Conservation (phyloP, 1,140 invertebrate genomes). For the Ips nitidus region DNA sequence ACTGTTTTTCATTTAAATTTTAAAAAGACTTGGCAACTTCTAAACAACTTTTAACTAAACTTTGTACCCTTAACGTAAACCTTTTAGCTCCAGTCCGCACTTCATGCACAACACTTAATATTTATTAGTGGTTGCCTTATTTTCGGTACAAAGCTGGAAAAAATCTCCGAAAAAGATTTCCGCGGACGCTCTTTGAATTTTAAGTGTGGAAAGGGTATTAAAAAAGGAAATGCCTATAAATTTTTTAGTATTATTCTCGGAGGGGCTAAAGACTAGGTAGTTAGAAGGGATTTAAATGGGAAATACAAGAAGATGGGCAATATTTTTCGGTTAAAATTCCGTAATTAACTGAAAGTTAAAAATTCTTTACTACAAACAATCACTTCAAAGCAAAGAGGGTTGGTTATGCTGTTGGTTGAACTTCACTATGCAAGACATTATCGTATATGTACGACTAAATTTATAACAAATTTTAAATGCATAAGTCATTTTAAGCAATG, state of each 20-base stretch:
- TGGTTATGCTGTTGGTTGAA: no score
- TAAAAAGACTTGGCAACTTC: background rate
- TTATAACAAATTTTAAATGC: background rate
- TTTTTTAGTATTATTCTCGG: constrained; percentile 28
- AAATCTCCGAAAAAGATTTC: constrained; percentile 25
- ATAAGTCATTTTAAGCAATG: background rate
- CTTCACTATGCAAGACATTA: background rate
- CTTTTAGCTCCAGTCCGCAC: constrained; percentile 6
- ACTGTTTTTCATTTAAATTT: background rate
- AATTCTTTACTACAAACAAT: no score
- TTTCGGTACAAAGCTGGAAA: constrained; percentile 4
- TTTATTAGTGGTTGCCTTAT: constrained; percentile 25
- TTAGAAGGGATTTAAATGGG: constrained; percentile 13
- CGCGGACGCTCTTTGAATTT: constrained; percentile 23
- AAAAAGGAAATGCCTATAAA: constrained; percentile 28
- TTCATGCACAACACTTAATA: constrained; percentile 23
- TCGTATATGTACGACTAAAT: background rate
- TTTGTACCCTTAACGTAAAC: constrained; percentile 1
- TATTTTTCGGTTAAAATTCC: background rate
- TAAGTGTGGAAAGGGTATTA: constrained; percentile 29
- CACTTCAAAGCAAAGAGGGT: no score
- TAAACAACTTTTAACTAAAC: constrained; percentile 8
- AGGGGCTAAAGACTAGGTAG: constrained; percentile 13
- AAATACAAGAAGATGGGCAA: constrained; percentile 11
- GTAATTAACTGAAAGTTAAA: no score